phyloP scores from a whole-genome alignment of 2,113 vertebrate genomes.

The Clarias gariepinus region DNA sequence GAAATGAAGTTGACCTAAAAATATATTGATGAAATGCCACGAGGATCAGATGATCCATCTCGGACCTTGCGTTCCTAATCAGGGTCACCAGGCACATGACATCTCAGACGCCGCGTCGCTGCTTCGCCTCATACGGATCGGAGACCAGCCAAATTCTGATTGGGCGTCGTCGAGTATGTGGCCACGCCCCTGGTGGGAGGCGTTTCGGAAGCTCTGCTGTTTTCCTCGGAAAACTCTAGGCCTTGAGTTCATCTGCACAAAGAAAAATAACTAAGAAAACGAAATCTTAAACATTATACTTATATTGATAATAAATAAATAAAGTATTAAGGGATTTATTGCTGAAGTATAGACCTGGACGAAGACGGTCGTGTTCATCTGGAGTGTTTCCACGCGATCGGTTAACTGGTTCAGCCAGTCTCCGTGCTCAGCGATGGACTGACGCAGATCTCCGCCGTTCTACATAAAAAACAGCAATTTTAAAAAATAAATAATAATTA shows the following conservation, averaged over 20 bases:
- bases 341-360: conserved; percentile 65
- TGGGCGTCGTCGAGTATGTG: conserved; percentile 64
- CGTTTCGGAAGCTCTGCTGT: conserved; percentile 59
- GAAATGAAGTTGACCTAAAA: not conserved
- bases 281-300: not conserved
- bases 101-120: conserved; percentile 79
- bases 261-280: not conserved
- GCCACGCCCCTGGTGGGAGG: conserved; percentile 52
- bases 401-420: conserved; percentile 71
- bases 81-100: conserved; percentile 75
- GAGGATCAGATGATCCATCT: not conserved
- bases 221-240: conserved; percentile 69
- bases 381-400: conserved; percentile 73
- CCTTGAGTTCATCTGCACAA: conserved; percentile 73
- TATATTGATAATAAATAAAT: too few relatives aligned
- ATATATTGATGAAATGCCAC: not conserved
- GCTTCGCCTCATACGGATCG: conserved; percentile 68
- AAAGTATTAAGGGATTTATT: too few relatives aligned
- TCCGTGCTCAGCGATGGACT: conserved; percentile 70
- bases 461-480: conserved; percentile 33
- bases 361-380: conserved; percentile 75
- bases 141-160: conserved; percentile 75
- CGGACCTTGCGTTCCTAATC: too few relatives aligned
- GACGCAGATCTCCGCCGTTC: conserved; percentile 64
- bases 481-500: not conserved